These are phyloP conservation scores for Gymnoscelis rufifasciata DNA, from an alignment of 2,888 invertebrate genomes.

Conservation along the genomic window DNA sequence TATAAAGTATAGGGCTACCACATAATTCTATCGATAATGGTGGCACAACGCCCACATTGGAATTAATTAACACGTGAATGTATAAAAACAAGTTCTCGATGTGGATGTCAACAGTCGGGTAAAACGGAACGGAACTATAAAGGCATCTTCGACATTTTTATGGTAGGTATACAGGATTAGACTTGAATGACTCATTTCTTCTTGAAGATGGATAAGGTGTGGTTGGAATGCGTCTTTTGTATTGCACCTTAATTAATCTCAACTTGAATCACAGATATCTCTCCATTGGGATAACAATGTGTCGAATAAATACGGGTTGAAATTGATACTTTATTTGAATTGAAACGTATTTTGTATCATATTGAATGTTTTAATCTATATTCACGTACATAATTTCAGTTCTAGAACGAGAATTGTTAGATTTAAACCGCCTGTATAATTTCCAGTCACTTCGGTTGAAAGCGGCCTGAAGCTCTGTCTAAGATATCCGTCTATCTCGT, in stretches of 20 bases:
- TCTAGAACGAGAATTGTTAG: no score
- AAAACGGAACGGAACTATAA: constrained; percentile 65
- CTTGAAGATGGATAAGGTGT: constrained; percentile 46
- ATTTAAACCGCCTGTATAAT: no score
- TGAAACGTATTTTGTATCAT: no score
- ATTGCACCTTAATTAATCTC: constrained; percentile 32
- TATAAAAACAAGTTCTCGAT: constrained; percentile 64
- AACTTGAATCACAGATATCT: constrained; percentile 15
- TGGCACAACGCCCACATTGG: constrained; percentile 66
- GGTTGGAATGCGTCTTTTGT: constrained; percentile 41
- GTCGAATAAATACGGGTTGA: no score
- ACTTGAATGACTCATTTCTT: constrained; percentile 62
- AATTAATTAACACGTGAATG: constrained; percentile 74
- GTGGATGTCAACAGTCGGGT: constrained; percentile 60
- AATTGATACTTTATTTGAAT: no score
- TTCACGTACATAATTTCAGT: no score
- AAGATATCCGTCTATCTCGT: no score
- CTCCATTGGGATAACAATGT: constrained; percentile 2
- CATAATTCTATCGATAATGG: constrained; percentile 72
- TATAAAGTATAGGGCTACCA: constrained; percentile 71
- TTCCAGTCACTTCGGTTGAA: no score
- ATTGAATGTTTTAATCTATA: no score
- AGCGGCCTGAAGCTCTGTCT: no score
- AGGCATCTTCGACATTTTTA: constrained; percentile 62
- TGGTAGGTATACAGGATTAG: constrained; percentile 49